These are phyloP conservation scores for Aphaenogaster rudis DNA, from an alignment of 1,140 invertebrate species.

Conservation along the genomic window DNA sequence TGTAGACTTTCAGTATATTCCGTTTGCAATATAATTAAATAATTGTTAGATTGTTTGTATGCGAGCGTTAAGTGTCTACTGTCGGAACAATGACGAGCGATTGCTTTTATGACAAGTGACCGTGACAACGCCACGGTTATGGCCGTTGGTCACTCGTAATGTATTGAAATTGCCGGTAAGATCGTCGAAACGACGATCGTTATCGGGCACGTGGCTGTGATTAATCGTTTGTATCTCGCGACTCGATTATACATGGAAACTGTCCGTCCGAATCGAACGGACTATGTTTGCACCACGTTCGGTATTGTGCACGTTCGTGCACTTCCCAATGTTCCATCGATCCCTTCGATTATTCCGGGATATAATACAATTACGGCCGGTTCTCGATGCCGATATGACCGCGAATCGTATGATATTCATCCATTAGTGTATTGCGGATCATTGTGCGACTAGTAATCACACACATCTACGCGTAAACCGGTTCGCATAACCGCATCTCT, in stretches of 20 bases:
- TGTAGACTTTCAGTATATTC: too few species aligned
- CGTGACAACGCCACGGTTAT: conserved; percentile 53
- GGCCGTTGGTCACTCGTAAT: not conserved
- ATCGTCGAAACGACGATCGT: conserved; percentile 27
- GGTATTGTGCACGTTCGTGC: not conserved
- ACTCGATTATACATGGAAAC: conserved; percentile 32
- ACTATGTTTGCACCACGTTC: conserved; percentile 1
- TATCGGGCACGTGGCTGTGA: conserved; percentile 51
- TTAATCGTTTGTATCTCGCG: conserved; percentile 49
- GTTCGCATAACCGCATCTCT: not conserved
- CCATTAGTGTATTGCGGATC: conserved; percentile 1
- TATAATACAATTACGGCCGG: conserved; percentile 50
- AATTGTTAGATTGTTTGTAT: conserved; percentile 9
- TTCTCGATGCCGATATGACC: not conserved
- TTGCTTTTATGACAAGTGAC: conserved; percentile 49
- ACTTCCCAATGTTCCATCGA: conserved; percentile 22
- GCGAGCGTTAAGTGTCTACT: not conserved
- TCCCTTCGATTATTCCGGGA: conserved; percentile 46
- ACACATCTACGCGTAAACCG: not conserved
- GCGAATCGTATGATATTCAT: conserved; percentile 15
- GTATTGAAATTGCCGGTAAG: conserved; percentile 53
- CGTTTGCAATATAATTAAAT: not conserved
- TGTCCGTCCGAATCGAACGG: conserved; percentile 15
- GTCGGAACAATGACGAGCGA: not conserved
- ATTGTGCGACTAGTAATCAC: not conserved